Percentiles rank a stretch among this genome's conserved stretches.
Evolutionary conservation across 2,113 vertebrate genomes (phyloP).

Genomic region (Apodemus speciosus): DNA sequence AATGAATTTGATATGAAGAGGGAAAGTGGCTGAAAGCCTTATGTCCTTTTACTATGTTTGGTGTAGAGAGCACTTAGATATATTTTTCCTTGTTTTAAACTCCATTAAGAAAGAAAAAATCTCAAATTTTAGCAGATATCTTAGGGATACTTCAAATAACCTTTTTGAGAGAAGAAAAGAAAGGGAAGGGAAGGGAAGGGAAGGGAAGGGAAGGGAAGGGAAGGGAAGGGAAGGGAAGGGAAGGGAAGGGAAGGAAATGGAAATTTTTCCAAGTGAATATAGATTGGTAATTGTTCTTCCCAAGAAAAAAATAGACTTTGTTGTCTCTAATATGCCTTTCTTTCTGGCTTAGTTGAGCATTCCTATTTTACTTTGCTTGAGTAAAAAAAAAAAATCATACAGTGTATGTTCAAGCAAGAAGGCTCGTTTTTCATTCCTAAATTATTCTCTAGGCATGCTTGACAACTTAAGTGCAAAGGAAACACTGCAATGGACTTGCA

Average conservation of each 20-base stretch:
- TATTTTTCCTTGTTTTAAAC: neutral
- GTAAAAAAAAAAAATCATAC: neutral
- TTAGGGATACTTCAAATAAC: neutral
- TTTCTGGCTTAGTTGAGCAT: neutral
- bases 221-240: neutral
- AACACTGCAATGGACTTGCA: neutral
- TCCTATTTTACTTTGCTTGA: neutral
- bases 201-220: neutral
- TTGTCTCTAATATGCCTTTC: slow-evolving; percentile 10
- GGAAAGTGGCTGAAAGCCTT: neutral
- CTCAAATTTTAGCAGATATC: slow-evolving; percentile 21
- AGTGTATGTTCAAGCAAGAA: slow-evolving; percentile 19
- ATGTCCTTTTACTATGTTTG: neutral
- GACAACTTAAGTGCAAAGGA: neutral
- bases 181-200: neutral
- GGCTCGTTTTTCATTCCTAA: neutral
- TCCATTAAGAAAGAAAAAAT: neutral
- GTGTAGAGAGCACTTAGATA: slow-evolving; percentile 37
- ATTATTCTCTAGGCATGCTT: neutral
- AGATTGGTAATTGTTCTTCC: neutral
- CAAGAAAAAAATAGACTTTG: slow-evolving; percentile 31
- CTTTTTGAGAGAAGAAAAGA: neutral
- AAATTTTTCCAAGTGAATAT: neutral
- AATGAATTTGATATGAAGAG: slow-evolving; percentile 22
- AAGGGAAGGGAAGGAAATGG: neutral